Conservation (phyloP, 1,140 invertebrate species). For the Aphaenogaster ashmeadi region DNA sequence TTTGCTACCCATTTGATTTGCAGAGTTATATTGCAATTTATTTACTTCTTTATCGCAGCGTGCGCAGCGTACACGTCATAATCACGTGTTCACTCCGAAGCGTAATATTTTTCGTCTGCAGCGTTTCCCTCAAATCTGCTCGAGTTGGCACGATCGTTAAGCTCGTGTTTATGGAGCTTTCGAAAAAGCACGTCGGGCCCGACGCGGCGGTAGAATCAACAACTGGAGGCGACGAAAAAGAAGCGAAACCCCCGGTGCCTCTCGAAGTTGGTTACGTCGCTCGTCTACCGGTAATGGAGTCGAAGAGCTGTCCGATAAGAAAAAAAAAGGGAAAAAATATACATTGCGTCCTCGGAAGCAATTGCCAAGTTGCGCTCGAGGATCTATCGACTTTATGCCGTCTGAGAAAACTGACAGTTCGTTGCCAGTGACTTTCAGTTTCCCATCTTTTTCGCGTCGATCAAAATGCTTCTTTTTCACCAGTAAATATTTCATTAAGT, state of each 20-base stretch:
- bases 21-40: background rate
- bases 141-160: conserved; percentile 46
- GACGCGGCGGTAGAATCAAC: conserved; percentile 48
- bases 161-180: conserved; percentile 59
- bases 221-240: conserved; percentile 60
- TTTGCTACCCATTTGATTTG: background rate
- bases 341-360: conserved; percentile 54
- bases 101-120: conserved; percentile 43
- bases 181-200: conserved; percentile 53
- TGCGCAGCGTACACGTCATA: background rate
- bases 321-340: conserved; percentile 22
- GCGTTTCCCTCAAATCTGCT: conserved; percentile 48
- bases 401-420: conserved; percentile 14
- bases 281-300: conserved; percentile 60
- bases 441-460: conserved; percentile 11
- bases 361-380: conserved; percentile 56
- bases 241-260: conserved; percentile 39
- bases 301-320: conserved; percentile 41
- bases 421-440: conserved; percentile 39
- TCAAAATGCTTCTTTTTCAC: background rate
- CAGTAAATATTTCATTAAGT: conserved; percentile 2
- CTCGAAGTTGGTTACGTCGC: conserved; percentile 56
- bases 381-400: conserved; percentile 44
- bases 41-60: background rate
- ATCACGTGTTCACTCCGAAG: conserved; percentile 6